Conservation (phyloP, 2,888 invertebrate genomes). For the Epirrita christyi region DNA sequence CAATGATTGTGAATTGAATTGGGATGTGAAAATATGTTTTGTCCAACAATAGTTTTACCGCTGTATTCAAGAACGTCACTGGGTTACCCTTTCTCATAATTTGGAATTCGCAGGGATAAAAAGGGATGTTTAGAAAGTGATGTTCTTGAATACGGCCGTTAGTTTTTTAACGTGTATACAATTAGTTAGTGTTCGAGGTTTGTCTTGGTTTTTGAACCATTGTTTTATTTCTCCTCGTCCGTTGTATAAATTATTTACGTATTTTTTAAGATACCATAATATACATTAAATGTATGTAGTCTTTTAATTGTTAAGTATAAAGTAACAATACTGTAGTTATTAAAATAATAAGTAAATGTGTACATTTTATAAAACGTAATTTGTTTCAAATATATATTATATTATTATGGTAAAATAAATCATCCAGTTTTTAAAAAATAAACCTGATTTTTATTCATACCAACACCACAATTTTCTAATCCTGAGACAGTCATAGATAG, state of each 20-base stretch:
- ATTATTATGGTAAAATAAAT: conserved; percentile 88
- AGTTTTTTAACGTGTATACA: conserved; percentile 41
- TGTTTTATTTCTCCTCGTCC: conserved; percentile 65
- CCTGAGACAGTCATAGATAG: no score
- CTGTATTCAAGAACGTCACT: conserved; percentile 7
- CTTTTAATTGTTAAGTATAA: conserved; percentile 85
- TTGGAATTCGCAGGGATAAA: background rate
- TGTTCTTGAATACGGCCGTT: conserved; percentile 11
- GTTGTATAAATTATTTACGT: conserved; percentile 82
- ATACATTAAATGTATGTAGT: conserved; percentile 84
- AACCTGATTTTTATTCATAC: conserved; percentile 67
- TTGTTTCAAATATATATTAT: conserved; percentile 89
- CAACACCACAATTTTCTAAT: background rate
- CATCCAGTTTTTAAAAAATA: conserved; percentile 87
- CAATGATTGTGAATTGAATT: conserved; percentile 62
- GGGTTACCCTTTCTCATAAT: background rate
- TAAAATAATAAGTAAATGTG: conserved; percentile 84
- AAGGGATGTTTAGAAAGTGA: background rate
- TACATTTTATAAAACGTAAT: conserved; percentile 92
- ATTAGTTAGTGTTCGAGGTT: conserved; percentile 44
- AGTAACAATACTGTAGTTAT: conserved; percentile 77
- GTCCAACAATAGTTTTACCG: conserved; percentile 65
- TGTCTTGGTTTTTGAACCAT: conserved; percentile 48
- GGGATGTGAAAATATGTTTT: conserved; percentile 54
- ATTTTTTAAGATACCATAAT: conserved; percentile 75